Evolutionary conservation across 2,113 vertebrate genomes (phyloP).

Genomic region (Phodopus roborovskii): DNA sequence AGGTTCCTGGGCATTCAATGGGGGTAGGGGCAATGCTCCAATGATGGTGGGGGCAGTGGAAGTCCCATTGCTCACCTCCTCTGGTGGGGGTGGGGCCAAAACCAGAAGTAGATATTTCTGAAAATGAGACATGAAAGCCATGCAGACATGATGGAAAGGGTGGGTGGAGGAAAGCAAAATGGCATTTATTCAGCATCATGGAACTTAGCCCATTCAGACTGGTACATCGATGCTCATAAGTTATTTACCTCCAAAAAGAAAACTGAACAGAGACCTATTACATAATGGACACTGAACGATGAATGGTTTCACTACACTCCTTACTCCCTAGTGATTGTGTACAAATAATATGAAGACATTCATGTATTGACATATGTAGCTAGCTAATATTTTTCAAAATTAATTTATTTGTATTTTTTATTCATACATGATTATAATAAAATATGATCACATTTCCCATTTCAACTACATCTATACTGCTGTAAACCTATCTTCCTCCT

Average conservation of each 20-base stretch:
- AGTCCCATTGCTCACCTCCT: no score
- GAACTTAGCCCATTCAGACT: not conserved
- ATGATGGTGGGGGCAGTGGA: no score
- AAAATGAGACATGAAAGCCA: not conserved
- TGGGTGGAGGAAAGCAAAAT: not conserved
- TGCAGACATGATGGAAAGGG: not conserved
- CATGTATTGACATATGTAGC: not conserved
- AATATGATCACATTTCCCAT: not conserved
- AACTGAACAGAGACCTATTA: not conserved
- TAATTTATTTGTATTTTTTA: not conserved
- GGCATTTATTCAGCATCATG: not conserved
- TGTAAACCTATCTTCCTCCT: not conserved
- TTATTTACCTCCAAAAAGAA: not conserved
- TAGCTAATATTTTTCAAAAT: slow-evolving; percentile 10
- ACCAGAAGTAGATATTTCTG: not conserved
- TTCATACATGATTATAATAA: not conserved
- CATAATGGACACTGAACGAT: not conserved
- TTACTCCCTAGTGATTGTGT: not conserved
- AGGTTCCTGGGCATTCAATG: no score
- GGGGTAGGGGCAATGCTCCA: no score
- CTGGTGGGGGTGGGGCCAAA: no score
- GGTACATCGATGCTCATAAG: not conserved
- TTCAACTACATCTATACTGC: not conserved
- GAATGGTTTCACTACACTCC: not conserved
- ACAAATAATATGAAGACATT: not conserved